A percentile compares a stretch with the other conserved stretches of the same genome.
These are phyloP conservation scores for Araneus ventricosus DNA, from an alignment of 1,140 invertebrate genomes.

Conservation along the genomic window DNA sequence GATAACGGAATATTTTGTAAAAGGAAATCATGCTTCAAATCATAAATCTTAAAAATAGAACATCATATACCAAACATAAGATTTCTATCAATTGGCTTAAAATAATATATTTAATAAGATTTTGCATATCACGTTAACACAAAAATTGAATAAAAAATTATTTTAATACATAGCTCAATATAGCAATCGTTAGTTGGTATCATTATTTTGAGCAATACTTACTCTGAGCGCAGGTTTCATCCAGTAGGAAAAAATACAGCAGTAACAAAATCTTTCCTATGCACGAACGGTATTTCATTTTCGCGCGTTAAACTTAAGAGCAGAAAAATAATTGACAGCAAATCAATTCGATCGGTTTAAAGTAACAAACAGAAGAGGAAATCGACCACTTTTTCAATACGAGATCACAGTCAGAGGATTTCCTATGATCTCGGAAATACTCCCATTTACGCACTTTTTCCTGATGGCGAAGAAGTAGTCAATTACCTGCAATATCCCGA, in stretches of 20 bases:
- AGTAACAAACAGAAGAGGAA: not conserved
- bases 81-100: too few species aligned
- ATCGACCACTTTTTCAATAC: not conserved
- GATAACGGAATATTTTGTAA: too few species aligned
- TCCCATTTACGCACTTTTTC: not conserved
- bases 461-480: not conserved
- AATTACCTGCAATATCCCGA: not conserved
- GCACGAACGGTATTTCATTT: not conserved
- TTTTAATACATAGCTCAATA: too few species aligned
- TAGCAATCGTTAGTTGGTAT: too few species aligned
- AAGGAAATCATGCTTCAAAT: too few species aligned
- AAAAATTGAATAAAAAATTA: too few species aligned
- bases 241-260: not conserved
- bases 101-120: too few species aligned
- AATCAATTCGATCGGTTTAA: not conserved
- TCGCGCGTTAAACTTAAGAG: not conserved
- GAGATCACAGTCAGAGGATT: slow-evolving; percentile 3
- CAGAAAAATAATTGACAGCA: not conserved
- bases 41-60: too few species aligned
- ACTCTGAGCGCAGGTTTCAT: not conserved
- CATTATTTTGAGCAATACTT: not conserved
- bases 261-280: not conserved
- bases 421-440: slow-evolving; percentile 32
- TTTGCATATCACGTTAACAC: too few species aligned
- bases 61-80: too few species aligned